Conservation (phyloP, 2,113 vertebrate species). For the Pituophis catenifer region DNA sequence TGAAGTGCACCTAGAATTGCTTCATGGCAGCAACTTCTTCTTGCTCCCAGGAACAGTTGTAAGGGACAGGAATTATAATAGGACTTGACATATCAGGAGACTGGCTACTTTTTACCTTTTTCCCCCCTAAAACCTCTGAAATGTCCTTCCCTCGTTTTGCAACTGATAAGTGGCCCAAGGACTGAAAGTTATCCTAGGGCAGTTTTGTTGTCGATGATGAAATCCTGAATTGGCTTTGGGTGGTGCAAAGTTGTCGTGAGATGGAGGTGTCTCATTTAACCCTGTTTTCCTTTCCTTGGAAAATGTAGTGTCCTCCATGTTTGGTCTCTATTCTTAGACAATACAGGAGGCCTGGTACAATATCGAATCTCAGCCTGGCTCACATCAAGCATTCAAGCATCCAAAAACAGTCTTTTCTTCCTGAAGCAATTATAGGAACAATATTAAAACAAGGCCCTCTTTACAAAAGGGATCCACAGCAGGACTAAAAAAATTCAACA, state of each 20-base stretch:
- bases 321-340: rapidly evolving
- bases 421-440: not conserved
- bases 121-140: too few relatives aligned
- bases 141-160: not conserved
- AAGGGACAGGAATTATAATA: not conserved
- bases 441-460: not conserved
- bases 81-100: not conserved
- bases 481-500: rapidly evolving
- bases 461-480: not conserved
- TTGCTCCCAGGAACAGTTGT: not conserved
- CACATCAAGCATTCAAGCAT: constrained; percentile 13
- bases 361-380: too few relatives aligned
- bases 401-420: not conserved
- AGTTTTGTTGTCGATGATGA: not conserved
- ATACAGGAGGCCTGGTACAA: not conserved
- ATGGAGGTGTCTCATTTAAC: not conserved
- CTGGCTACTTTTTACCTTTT: not conserved
- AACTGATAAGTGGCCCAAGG: not conserved
- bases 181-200: not conserved
- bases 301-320: rapidly evolving
- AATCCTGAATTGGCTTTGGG: not conserved
- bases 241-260: not conserved
- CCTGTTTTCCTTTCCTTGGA: not conserved
- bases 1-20: not conserved
- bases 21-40: not conserved